phyloP scores from a whole-genome alignment of 2,113 vertebrate species.

The Otocyon megalotis region DNA sequence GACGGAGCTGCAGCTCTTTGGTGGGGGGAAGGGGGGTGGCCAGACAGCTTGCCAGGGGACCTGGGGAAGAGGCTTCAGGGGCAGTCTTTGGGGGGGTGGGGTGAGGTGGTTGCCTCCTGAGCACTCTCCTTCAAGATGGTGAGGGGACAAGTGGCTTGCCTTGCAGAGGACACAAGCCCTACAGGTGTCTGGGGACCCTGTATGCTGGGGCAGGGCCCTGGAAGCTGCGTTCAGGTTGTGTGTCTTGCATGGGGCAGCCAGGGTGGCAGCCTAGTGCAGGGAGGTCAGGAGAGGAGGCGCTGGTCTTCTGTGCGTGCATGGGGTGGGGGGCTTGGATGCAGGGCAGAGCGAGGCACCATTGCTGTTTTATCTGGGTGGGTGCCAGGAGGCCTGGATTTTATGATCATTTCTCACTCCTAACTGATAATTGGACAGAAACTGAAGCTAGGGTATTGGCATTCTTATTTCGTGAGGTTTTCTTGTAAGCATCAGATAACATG shows the following conservation, averaged over 20 bases:
- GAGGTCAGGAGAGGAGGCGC: background rate
- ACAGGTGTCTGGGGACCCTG: background rate
- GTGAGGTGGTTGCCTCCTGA: background rate
- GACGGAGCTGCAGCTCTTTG: background rate
- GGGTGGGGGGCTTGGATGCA: background rate
- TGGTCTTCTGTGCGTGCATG: background rate
- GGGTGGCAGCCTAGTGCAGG: background rate
- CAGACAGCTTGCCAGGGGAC: background rate
- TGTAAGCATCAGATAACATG: background rate
- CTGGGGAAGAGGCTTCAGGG: background rate
- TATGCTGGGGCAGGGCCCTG: background rate
- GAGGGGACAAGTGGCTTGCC: background rate
- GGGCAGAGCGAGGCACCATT: background rate
- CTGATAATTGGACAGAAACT: background rate
- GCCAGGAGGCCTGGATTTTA: background rate
- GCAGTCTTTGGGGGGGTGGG: background rate
- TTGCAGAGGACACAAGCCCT: no score
- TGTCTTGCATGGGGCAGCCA: background rate
- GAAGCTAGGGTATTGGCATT: background rate
- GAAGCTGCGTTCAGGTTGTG: background rate
- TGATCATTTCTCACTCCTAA: rapidly evolving
- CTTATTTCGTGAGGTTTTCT: background rate
- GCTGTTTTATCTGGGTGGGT: background rate
- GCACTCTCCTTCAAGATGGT: background rate
- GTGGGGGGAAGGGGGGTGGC: background rate